A percentile compares a stretch with the other conserved stretches of the same genome.
phyloP scores from a whole-genome alignment of 2,888 invertebrate species.

The Ophion ventricosus region DNA sequence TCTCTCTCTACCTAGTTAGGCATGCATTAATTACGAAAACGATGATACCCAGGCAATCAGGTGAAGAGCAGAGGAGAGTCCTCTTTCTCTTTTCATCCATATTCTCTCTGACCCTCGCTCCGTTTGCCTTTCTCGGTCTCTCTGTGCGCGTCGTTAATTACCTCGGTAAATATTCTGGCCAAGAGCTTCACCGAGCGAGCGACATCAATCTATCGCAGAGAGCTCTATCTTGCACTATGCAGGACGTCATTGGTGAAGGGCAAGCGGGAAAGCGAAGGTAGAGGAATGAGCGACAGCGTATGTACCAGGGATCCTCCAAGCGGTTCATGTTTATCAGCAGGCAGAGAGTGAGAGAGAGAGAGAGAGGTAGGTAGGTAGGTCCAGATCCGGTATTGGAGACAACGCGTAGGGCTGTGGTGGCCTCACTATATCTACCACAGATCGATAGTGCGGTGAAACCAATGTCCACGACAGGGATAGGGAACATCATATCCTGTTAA shows the following conservation, averaged over 20 bases:
- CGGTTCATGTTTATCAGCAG: conserved; percentile 31
- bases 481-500: conserved; percentile 48
- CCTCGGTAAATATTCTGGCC: conserved; percentile 68
- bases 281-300: conserved; percentile 52
- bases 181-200: conserved; percentile 37
- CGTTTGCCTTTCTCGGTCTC: conserved; percentile 6
- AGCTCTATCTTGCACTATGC: conserved; percentile 41
- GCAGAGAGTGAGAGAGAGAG: conserved; percentile 21
- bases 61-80: conserved; percentile 16
- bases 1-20: not conserved
- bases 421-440: conserved; percentile 44
- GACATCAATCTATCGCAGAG: conserved; percentile 55
- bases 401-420: conserved; percentile 33
- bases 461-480: conserved; percentile 57
- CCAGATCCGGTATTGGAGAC: conserved; percentile 44
- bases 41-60: conserved; percentile 41
- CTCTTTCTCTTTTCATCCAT: not conserved
- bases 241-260: conserved; percentile 44
- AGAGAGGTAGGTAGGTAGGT: not conserved
- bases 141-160: conserved; percentile 67
- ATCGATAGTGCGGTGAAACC: conserved; percentile 63
- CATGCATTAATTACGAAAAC: conserved; percentile 34
- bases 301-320: conserved; percentile 39
- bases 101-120: not conserved
- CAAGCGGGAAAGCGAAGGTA: conserved; percentile 16